Base-by-base conservation (phyloP, 1,140 invertebrate species). In the Cheumatopsyche charites region DNA sequence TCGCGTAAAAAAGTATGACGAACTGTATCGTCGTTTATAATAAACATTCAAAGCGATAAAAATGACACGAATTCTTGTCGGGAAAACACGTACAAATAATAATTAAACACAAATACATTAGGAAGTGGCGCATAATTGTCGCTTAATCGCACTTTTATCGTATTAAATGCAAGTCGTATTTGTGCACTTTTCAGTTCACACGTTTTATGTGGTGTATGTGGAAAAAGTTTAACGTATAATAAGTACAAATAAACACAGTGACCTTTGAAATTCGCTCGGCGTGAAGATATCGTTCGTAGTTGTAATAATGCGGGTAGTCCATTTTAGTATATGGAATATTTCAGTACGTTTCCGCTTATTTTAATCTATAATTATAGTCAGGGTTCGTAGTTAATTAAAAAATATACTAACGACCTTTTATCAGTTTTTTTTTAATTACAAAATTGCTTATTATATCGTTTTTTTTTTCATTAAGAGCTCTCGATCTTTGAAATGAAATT, bases 221-320 rank as follows among this genome's bases (percentile, higher is more conserved):
- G 23, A 52, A 19, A 52, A 4, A 49, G 11, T 52, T 13, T 52
- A 42, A n/a, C 43, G 13, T 47, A 36, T 36, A 47, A 3, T 47
- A 58, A 25, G 23, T 25, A 47, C 47, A 42, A 13, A 62, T 1
- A 62, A 62, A 66, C 66, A 68, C 66, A 47, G n/a, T 68, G 66
- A 68, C 66, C 66, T 55, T 55, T 68, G 66, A 67, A 47, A 25
- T 67, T 47, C 15, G 25, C 47, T 41, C n/a, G 47, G 47, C 66
- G 66, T 45, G 49, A 68, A 43, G 66, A 55, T 47, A 47, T 47
- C 43, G 19, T 21, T n/a, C n/a, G n/a, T n/a, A n/a, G n/a, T n/a
- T n/a, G n/a, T n/a, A n/a, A 29, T 41, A 55, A 68, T 68, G 49
- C 66, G 66, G 66, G 66, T 55, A 55, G 47, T 68, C 15, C 55